Conservation (phyloP, 2,113 vertebrate genomes). For the Hippocampus abdominalis region DNA sequence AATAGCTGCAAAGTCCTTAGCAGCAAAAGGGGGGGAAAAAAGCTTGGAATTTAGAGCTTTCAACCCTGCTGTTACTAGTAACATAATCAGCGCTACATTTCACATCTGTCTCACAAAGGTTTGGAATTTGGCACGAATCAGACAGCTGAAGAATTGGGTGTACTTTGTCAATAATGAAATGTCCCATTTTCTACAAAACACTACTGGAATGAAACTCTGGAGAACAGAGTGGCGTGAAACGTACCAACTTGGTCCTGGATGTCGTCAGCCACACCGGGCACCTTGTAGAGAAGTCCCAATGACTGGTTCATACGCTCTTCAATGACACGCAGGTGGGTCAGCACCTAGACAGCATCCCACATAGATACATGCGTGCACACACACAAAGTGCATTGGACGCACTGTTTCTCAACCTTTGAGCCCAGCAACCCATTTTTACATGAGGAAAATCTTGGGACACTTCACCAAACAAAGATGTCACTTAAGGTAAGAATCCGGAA, state of each 20-base stretch:
- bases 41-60: slow-evolving; percentile 38
- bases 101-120: slow-evolving; percentile 1
- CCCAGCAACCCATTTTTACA: neutral
- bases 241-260: slow-evolving; percentile 98
- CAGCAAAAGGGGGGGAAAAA: slow-evolving; percentile 11
- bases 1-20: slow-evolving; percentile 38
- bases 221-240: slow-evolving; percentile 32
- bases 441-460: no score
- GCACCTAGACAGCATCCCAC: slow-evolving; percentile 74
- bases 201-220: neutral
- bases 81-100: slow-evolving; percentile 18
- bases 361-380: neutral
- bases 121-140: neutral
- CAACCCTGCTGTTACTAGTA: slow-evolving; percentile 21
- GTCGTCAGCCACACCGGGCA: slow-evolving; percentile 89
- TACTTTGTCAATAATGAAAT: neutral
- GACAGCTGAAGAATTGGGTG: neutral
- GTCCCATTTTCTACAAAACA: neutral
- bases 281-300: slow-evolving; percentile 93
- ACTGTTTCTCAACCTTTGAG: neutral
- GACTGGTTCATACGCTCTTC: slow-evolving; percentile 99
- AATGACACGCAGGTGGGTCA: slow-evolving; percentile 96
- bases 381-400: neutral
- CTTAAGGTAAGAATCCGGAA: no score
- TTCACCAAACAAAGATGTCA: no score